phyloP scores from a whole-genome alignment of 92 coral and sea anemone species.

The Phenganax marumi region DNA sequence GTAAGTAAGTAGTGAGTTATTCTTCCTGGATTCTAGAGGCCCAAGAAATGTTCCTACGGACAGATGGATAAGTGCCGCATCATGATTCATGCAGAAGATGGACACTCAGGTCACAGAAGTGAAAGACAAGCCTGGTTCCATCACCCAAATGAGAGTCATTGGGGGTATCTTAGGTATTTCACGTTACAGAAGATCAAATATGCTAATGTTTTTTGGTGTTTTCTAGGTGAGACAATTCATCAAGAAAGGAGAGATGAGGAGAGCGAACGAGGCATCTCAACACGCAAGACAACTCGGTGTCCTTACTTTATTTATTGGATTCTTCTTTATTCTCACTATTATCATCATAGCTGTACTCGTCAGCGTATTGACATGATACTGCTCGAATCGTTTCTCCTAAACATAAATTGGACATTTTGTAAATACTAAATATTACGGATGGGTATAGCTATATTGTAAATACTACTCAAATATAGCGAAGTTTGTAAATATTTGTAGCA shows the following conservation, averaged over 20 bases:
- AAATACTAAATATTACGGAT: no score
- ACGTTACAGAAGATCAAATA: neutral
- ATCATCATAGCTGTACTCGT: constrained; percentile 28
- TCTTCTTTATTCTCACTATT: constrained; percentile 36
- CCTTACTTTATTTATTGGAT: constrained; percentile 23
- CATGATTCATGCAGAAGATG: neutral
- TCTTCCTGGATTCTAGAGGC: no score
- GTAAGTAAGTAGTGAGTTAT: constrained; percentile 16
- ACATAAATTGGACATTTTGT: neutral
- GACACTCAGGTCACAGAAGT: neutral
- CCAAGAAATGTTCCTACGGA: no score
- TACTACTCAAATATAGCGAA: no score
- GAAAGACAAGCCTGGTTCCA: no score
- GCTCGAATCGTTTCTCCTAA: neutral
- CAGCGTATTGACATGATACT: neutral
- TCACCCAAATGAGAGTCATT: no score
- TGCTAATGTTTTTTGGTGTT: neutral
- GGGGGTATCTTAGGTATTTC: no score
- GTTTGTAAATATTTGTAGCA: no score
- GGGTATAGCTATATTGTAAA: no score
- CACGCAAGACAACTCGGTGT: constrained; percentile 42
- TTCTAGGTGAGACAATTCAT: constrained; percentile 25
- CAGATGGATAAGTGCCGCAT: no score
- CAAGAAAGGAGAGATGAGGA: constrained; percentile 11
- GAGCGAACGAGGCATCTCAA: constrained; percentile 27